A percentile compares a stretch with the other conserved stretches of the same genome.
phyloP scores from a whole-genome alignment of 2,113 vertebrate species.

The Erpornis zantholeuca region DNA sequence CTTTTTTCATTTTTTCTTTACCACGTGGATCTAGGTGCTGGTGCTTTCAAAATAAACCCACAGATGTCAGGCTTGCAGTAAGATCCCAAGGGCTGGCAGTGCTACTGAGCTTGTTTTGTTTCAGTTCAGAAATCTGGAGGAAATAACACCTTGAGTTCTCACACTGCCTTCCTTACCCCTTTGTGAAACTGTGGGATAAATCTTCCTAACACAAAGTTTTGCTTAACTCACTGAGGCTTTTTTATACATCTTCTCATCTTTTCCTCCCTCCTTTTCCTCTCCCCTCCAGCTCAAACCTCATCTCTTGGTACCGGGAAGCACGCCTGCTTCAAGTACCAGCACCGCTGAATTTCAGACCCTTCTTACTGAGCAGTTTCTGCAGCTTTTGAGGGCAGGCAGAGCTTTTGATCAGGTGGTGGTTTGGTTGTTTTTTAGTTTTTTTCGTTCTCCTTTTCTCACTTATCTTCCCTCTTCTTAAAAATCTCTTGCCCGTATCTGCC shows the following conservation, averaged over 20 bases:
- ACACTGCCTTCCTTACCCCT: not conserved
- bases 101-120: not conserved
- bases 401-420: not conserved
- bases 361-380: not conserved
- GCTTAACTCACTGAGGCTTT: not conserved
- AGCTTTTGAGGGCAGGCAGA: not conserved
- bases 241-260: not conserved
- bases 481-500: not conserved
- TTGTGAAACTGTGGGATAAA: not conserved
- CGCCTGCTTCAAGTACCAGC: rapidly evolving
- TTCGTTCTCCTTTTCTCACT: not conserved
- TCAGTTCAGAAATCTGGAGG: not conserved
- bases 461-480: not conserved
- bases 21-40: not conserved
- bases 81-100: not conserved
- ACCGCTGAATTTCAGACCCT: rapidly evolving
- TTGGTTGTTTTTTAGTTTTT: not conserved
- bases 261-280: not conserved
- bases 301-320: not conserved
- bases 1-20: not conserved
- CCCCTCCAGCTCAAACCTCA: not conserved
- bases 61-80: not conserved
- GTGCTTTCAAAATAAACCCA: not conserved
- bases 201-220: not conserved
- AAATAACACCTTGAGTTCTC: conserved; percentile 45